Conservation (phyloP, 2,113 vertebrate species). For the Podarcis cretensis region DNA sequence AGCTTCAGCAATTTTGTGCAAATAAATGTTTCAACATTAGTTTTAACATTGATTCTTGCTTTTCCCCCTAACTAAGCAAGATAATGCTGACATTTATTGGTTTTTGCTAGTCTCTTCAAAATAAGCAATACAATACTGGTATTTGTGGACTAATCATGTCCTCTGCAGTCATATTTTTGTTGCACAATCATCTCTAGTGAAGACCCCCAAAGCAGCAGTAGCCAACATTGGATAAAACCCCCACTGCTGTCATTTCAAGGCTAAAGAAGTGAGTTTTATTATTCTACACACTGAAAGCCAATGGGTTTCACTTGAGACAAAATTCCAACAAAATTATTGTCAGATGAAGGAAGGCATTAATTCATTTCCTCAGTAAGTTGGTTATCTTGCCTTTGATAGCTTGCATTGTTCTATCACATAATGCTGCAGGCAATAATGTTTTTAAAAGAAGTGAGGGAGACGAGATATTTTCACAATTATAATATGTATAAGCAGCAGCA, state of each 20-base stretch:
- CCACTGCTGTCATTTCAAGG: slow-evolving; percentile 64
- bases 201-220: too few species aligned
- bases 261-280: slow-evolving; percentile 65
- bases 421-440: slow-evolving; percentile 43
- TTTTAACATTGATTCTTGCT: too few species aligned
- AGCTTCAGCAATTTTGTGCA: too few species aligned
- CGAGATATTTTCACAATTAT: slow-evolving; percentile 33
- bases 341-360: slow-evolving; percentile 61
- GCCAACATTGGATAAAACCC: background rate
- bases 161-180: too few species aligned
- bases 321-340: slow-evolving; percentile 71
- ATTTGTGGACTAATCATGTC: too few species aligned
- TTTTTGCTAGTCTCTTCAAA: too few species aligned
- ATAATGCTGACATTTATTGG: too few species aligned
- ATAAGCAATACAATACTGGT: too few species aligned
- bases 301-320: slow-evolving; percentile 69
- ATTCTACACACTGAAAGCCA: slow-evolving; percentile 55
- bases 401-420: slow-evolving; percentile 42
- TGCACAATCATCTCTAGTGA: too few species aligned
- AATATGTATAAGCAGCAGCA: slow-evolving; percentile 44
- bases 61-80: too few species aligned
- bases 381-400: slow-evolving; percentile 66
- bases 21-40: too few species aligned
- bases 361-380: slow-evolving; percentile 70
- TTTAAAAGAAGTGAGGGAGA: slow-evolving; percentile 14